A percentile compares a stretch with the other conserved stretches of the same genome.
These are phyloP conservation scores for Parochlus steinenii DNA, from an alignment of 2,888 invertebrate genomes.

Conservation along the genomic window DNA sequence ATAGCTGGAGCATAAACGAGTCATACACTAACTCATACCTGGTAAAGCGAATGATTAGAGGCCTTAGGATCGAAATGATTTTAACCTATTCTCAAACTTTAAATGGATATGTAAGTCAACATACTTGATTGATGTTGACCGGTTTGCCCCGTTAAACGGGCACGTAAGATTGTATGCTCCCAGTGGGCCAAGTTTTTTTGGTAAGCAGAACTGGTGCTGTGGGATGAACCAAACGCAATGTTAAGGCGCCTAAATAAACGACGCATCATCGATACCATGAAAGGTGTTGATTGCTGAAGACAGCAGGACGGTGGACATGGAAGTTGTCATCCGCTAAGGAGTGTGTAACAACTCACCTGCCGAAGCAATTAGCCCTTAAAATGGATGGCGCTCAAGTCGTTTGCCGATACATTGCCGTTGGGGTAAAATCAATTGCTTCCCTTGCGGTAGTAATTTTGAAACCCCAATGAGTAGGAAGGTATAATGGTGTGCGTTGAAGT, in stretches of 20 bases:
- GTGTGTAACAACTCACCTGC: slow-evolving; percentile 42
- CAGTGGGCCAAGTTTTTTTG: slow-evolving; percentile 56
- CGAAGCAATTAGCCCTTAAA: slow-evolving; percentile 48
- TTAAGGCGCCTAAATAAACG: slow-evolving; percentile 51
- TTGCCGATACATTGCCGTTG: slow-evolving; percentile 34
- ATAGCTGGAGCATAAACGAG: slow-evolving; percentile 39
- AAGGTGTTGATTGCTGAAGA: slow-evolving; percentile 47
- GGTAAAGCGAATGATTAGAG: slow-evolving; percentile 64
- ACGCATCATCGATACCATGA: slow-evolving; percentile 43
- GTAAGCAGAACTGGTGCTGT: slow-evolving; percentile 67
- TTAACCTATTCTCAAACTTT: slow-evolving; percentile 63
- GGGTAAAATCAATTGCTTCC: slow-evolving; percentile 20
- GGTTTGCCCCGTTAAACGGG: slow-evolving; percentile 39
- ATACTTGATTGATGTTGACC: slow-evolving; percentile 31
- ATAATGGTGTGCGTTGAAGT: slow-evolving; percentile 42
- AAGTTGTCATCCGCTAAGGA: slow-evolving; percentile 52
- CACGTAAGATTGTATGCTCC: slow-evolving; percentile 37
- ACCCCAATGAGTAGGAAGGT: slow-evolving; percentile 44
- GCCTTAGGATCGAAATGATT: slow-evolving; percentile 49
- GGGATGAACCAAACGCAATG: slow-evolving; percentile 58
- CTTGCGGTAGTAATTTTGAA: slow-evolving; percentile 27
- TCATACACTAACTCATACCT: slow-evolving; percentile 36
- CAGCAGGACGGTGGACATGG: slow-evolving; percentile 61
- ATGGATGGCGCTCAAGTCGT: slow-evolving; percentile 44
- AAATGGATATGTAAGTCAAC: slow-evolving; percentile 52